phyloP scores from a whole-genome alignment of 2,113 vertebrate species.

The Corythaeola cristata region DNA sequence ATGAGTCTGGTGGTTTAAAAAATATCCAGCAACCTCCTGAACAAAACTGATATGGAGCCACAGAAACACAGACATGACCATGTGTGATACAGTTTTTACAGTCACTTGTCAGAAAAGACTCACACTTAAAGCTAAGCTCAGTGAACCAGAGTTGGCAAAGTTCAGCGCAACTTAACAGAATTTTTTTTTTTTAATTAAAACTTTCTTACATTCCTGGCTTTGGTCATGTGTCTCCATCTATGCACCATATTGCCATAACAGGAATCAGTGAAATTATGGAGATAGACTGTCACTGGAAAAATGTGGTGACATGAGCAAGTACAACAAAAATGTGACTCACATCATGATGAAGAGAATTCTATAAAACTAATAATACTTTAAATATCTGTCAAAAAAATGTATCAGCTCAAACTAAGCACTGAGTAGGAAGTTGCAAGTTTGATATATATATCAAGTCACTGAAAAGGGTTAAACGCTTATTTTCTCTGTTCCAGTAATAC shows the following conservation, averaged over 20 bases:
- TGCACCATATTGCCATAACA: fast-evolving
- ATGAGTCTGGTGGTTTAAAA: not conserved
- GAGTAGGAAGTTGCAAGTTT: not conserved
- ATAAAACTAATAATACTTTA: not conserved
- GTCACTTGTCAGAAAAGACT: not conserved
- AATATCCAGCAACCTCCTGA: not conserved
- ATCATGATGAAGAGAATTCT: not conserved
- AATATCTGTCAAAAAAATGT: not conserved
- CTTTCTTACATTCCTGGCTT: not conserved
- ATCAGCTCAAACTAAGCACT: not conserved
- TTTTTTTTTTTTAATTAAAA: not conserved
- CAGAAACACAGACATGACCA: not conserved
- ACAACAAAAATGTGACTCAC: not conserved
- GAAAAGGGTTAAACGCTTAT: not conserved
- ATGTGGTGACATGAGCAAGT: not conserved
- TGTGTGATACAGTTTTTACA: not conserved
- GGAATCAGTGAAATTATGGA: not conserved
- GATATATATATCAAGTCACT: not conserved
- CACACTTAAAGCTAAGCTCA: not conserved
- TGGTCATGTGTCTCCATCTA: not conserved
- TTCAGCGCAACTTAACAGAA: not conserved
- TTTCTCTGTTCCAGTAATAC: not conserved
- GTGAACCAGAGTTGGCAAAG: not conserved
- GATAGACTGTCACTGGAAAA: not conserved
- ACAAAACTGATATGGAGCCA: not conserved